Conservation (phyloP, 2,888 invertebrate species). For the Cyclophora punctaria region DNA sequence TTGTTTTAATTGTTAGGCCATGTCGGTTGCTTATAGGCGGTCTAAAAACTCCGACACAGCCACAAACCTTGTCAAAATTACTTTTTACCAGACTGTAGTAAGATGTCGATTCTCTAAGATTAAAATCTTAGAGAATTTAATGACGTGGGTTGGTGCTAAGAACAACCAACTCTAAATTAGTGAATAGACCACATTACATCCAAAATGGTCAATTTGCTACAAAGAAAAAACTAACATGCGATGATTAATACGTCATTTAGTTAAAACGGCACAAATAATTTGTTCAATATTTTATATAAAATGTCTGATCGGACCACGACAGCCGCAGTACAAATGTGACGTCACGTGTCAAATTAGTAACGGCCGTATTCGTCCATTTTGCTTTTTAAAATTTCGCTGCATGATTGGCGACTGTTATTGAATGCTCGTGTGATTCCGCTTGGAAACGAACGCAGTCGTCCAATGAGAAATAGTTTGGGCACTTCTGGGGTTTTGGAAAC, state of each 20-base stretch:
- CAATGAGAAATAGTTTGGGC: conserved; percentile 32
- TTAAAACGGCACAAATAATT: conserved; percentile 32
- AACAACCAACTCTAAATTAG: too few species aligned
- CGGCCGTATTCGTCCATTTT: conserved; percentile 57
- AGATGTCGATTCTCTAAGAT: too few species aligned
- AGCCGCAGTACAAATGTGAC: conserved; percentile 57
- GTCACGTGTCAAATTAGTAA: conserved; percentile 69
- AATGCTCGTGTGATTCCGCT: conserved; percentile 35
- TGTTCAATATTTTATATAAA: conserved; percentile 28
- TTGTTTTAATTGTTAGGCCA: too few species aligned
- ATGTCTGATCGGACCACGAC: conserved; percentile 26
- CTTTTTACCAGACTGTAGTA: too few species aligned
- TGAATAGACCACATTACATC: too few species aligned
- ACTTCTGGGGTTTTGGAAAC: conserved; percentile 11
- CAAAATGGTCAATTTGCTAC: too few species aligned
- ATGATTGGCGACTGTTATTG: conserved; percentile 64
- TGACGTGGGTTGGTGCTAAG: too few species aligned
- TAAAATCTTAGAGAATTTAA: too few species aligned
- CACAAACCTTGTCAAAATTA: too few species aligned
- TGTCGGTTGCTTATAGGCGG: too few species aligned
- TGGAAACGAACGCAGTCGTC: conserved; percentile 40
- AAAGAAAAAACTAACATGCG: too few species aligned
- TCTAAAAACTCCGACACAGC: too few species aligned
- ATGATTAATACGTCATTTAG: neutral
- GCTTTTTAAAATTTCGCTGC: conserved; percentile 63